Evolutionary conservation across 2,797 vertebrate genomes (phyloP).

Genomic region (Pseudocheirus occidentalis): DNA sequence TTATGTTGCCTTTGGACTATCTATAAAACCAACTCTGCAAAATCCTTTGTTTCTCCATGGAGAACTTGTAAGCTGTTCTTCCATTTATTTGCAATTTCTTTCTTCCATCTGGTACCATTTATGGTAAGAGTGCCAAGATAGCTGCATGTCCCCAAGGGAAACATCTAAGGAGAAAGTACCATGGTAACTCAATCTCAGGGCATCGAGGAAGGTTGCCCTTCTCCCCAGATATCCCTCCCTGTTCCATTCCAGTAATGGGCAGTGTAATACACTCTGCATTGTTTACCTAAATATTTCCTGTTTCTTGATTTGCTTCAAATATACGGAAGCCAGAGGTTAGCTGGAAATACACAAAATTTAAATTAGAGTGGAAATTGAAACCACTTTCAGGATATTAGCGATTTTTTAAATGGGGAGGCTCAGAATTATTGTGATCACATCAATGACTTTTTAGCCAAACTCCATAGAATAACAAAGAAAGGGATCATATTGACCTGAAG

Average conservation of each 20-base stretch:
- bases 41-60: neutral
- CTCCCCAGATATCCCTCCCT: neutral
- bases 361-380: neutral
- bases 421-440: neutral
- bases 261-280: neutral
- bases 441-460: neutral
- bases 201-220: neutral
- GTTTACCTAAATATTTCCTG: neutral
- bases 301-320: neutral
- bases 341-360: neutral
- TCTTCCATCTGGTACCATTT: neutral
- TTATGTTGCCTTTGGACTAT: neutral
- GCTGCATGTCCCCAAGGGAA: neutral
- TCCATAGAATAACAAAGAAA: neutral
- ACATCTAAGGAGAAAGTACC: neutral
- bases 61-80: neutral
- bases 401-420: neutral
- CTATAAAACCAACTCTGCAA: neutral
- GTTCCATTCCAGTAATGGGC: neutral
- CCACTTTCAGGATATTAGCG: neutral
- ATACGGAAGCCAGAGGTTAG: neutral
- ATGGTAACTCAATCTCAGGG: neutral
- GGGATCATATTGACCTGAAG: neutral
- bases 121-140: neutral
- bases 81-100: neutral